These are phyloP conservation scores for Aporophyla nigra DNA, from an alignment of 2,888 invertebrate species.

Conservation along the genomic window DNA sequence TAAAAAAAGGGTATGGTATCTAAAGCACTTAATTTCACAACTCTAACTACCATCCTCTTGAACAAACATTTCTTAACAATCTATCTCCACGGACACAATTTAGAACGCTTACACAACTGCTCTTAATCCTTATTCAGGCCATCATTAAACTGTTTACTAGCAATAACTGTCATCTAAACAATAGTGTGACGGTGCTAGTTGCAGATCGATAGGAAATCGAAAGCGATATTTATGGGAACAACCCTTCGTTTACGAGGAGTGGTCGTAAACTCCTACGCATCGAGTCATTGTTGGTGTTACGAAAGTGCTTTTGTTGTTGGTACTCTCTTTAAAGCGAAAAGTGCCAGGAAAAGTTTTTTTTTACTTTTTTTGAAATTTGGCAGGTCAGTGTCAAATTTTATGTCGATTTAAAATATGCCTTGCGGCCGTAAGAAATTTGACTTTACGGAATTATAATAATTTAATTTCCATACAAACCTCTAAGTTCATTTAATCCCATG, in stretches of 20 bases:
- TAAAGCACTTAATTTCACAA: not conserved
- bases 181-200: constrained; percentile 56
- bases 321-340: not conserved
- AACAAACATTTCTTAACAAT: constrained; percentile 16
- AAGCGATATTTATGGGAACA: constrained; percentile 68
- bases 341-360: too few relatives aligned
- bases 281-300: constrained; percentile 39
- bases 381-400: too few relatives aligned
- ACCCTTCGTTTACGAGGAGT: constrained; percentile 50
- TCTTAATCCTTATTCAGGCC: constrained; percentile 25
- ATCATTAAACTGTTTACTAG: constrained; percentile 59
- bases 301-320: constrained; percentile 29
- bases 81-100: constrained; percentile 21
- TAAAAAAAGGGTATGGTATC: not conserved
- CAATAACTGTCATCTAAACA: constrained; percentile 62
- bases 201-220: constrained; percentile 65
- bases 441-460: too few relatives aligned
- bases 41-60: not conserved
- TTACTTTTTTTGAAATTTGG: too few relatives aligned
- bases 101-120: constrained; percentile 41
- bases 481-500: too few relatives aligned
- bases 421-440: too few relatives aligned
- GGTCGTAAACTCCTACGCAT: constrained; percentile 45
- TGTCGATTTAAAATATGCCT: too few relatives aligned
- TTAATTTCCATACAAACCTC: too few relatives aligned